Conservation (phyloP, 2,888 invertebrate species). For the Nematopogon swammerdamellus region DNA sequence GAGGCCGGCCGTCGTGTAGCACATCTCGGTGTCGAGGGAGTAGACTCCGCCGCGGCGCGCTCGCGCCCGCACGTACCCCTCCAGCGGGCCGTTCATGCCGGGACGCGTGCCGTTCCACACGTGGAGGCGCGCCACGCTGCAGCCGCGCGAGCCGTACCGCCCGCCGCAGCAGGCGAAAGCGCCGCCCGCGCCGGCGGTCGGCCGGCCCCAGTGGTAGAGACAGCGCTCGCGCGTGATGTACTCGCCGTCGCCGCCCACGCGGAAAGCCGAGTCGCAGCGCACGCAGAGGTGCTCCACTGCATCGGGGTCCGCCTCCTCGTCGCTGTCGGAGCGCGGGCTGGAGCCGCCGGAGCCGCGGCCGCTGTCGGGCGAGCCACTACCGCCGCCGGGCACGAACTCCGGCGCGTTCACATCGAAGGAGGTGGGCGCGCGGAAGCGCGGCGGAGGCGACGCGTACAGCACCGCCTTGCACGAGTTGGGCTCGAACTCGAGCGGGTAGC, state of each 20-base stretch:
- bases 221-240: conserved; percentile 75
- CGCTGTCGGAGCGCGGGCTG: conserved; percentile 54
- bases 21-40: conserved; percentile 97
- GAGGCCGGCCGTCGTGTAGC: conserved; percentile 81
- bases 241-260: conserved; percentile 66
- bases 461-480: conserved; percentile 59
- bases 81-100: conserved; percentile 72
- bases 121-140: conserved; percentile 62
- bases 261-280: conserved; percentile 70
- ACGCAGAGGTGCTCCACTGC: conserved; percentile 63
- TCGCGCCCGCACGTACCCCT: conserved; percentile 62
- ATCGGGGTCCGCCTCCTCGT: conserved; percentile 45
- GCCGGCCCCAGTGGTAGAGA: conserved; percentile 85
- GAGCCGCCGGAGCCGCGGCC: conserved; percentile 54
- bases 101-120: conserved; percentile 73
- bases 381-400: conserved; percentile 58
- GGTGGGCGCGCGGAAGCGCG: conserved; percentile 37
- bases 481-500: conserved; percentile 68
- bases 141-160: conserved; percentile 56
- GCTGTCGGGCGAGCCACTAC: conserved; percentile 45
- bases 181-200: conserved; percentile 44
- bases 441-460: conserved; percentile 58
- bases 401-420: conserved; percentile 64
- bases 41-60: conserved; percentile 61
- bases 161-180: conserved; percentile 64